These are phyloP conservation scores for Agonopterix subpropinquella DNA, from an alignment of 2,888 invertebrate species.

Conservation along the genomic window DNA sequence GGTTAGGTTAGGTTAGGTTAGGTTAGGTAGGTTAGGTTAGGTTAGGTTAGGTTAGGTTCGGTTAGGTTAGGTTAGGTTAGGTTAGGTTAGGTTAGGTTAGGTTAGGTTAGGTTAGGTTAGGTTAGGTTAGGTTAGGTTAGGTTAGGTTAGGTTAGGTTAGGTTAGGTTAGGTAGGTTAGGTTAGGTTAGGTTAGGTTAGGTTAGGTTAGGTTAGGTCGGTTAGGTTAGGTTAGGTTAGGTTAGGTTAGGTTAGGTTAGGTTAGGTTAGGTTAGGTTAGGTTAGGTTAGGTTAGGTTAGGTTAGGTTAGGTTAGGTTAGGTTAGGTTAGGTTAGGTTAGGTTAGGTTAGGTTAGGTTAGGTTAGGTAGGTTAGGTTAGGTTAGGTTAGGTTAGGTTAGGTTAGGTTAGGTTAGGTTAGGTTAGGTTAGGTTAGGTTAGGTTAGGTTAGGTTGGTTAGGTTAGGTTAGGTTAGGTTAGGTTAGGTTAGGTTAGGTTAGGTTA, in stretches of 20 bases:
- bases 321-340: conserved; percentile 12
- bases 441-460: no score
- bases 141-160: conserved; percentile 10
- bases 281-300: conserved; percentile 17
- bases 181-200: conserved; percentile 5
- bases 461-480: conserved; percentile 13
- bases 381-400: conserved; percentile 13
- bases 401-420: conserved; percentile 13
- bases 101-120: conserved; percentile 12
- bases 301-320: conserved; percentile 16
- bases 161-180: not conserved
- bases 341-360: conserved; percentile 12
- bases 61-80: conserved; percentile 11
- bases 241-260: conserved; percentile 11
- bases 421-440: conserved; percentile 11
- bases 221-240: conserved; percentile 14
- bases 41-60: conserved; percentile 16
- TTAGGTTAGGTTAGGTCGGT: conserved; percentile 9
- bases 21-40: conserved; percentile 16
- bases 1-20: conserved; percentile 9
- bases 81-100: conserved; percentile 10
- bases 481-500: conserved; percentile 12
- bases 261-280: conserved; percentile 15
- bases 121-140: conserved; percentile 14
- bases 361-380: conserved; percentile 15